Percentiles rank a stretch among this genome's conserved stretches.
These are phyloP conservation scores for Rhinopomastus cyanomelas DNA, from an alignment of 2,113 vertebrate species.

Conservation along the genomic window DNA sequence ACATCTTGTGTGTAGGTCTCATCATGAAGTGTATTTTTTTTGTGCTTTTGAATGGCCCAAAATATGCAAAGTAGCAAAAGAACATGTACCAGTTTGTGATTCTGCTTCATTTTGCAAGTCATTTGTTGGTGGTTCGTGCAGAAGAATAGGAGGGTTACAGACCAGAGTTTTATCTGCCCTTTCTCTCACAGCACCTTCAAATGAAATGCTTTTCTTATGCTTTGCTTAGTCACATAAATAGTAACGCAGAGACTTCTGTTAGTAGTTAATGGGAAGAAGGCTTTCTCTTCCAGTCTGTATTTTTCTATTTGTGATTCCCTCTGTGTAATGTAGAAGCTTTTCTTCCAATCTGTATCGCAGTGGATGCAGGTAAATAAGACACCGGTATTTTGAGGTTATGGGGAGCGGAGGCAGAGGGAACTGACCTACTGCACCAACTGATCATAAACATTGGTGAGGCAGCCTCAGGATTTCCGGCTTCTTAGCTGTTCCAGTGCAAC, in stretches of 20 bases:
- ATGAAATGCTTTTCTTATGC: conserved; percentile 55
- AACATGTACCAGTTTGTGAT: too few species aligned
- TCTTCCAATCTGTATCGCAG: neutral
- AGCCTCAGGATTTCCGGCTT: neutral
- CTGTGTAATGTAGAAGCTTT: conserved; percentile 37
- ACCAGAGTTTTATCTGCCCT: conserved; percentile 30
- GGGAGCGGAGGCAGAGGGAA: neutral
- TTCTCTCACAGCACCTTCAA: conserved; percentile 20
- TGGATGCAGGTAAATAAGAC: conserved; percentile 24
- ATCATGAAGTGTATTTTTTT: conserved; percentile 67
- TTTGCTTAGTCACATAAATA: conserved; percentile 61
- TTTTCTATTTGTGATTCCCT: conserved; percentile 56
- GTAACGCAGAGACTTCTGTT: conserved; percentile 44
- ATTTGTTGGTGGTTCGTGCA: neutral
- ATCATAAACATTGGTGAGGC: neutral
- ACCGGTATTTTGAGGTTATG: neutral
- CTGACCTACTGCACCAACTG: neutral
- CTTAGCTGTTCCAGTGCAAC: neutral
- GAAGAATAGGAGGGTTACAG: neutral
- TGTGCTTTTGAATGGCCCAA: conserved; percentile 43
- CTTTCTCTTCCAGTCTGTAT: conserved; percentile 55
- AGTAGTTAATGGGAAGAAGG: conserved; percentile 66
- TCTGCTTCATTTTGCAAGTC: conserved; percentile 19
- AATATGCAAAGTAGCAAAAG: neutral
- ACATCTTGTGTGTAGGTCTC: conserved; percentile 58